phyloP scores from a whole-genome alignment of 2,888 invertebrate genomes.

The Drosophila buzzatii region DNA sequence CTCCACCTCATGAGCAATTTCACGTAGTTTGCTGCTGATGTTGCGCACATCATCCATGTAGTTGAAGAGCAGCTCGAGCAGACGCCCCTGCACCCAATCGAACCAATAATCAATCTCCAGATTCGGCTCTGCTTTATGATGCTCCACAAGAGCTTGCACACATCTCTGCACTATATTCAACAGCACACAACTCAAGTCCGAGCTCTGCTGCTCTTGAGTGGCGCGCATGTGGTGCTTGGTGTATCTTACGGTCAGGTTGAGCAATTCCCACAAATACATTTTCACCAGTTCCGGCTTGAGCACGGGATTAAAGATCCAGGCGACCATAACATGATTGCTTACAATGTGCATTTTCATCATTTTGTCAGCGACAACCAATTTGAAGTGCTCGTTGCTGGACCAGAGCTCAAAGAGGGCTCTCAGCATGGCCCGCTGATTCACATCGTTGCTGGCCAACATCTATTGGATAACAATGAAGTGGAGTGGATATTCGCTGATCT shows the following conservation, averaged over 20 bases:
- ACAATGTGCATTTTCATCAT: slow-evolving; percentile 41
- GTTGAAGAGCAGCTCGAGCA: slow-evolving; percentile 46
- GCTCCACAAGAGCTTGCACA: slow-evolving; percentile 10
- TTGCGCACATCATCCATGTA: slow-evolving; percentile 28
- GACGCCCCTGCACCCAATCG: slow-evolving; percentile 53
- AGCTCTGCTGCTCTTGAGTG: not conserved
- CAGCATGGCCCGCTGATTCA: slow-evolving; percentile 35
- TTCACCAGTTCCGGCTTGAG: slow-evolving; percentile 44
- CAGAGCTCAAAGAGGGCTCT: slow-evolving; percentile 56
- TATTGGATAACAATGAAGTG: not conserved
- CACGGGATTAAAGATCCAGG: slow-evolving; percentile 41
- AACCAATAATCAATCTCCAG: slow-evolving; percentile 47
- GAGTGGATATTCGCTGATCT: not conserved
- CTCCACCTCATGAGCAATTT: slow-evolving; percentile 26
- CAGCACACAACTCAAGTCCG: slow-evolving; percentile 23
- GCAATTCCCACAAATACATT: slow-evolving; percentile 61
- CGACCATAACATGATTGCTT: slow-evolving; percentile 19
- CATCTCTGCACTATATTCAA: slow-evolving; percentile 33
- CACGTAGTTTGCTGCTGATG: slow-evolving; percentile 25
- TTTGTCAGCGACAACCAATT: slow-evolving; percentile 39
- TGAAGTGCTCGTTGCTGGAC: slow-evolving; percentile 50
- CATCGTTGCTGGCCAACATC: slow-evolving; percentile 25
- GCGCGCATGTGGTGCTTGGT: slow-evolving; percentile 8
- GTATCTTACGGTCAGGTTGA: slow-evolving; percentile 23
- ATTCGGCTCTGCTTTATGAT: not conserved